These are phyloP conservation scores for Parnassius orleans DNA, from an alignment of 2,888 invertebrate species.

Conservation along the genomic window DNA sequence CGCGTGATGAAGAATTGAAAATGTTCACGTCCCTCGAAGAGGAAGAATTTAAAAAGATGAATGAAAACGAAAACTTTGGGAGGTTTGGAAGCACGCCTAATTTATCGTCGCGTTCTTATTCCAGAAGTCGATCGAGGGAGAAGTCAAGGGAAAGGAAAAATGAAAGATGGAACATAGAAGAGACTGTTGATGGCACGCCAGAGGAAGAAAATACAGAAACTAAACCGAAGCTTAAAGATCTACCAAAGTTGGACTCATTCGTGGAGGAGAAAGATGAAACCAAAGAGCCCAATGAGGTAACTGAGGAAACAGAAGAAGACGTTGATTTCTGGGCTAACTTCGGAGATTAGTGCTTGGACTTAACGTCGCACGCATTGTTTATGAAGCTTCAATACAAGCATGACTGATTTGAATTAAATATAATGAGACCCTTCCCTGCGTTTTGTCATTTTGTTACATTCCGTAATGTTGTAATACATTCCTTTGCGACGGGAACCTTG, in stretches of 20 bases:
- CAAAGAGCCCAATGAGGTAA: constrained; percentile 62
- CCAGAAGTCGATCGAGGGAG: constrained; percentile 78
- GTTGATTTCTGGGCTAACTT: constrained; percentile 73
- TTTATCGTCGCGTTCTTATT: constrained; percentile 75
- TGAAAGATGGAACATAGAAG: constrained; percentile 57
- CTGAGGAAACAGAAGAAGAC: constrained; percentile 60
- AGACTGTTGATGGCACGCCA: constrained; percentile 48
- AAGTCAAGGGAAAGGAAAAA: constrained; percentile 54
- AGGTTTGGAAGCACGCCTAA: constrained; percentile 72
- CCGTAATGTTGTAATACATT: constrained; percentile 28
- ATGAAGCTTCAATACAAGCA: constrained; percentile 64
- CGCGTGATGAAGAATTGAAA: constrained; percentile 83
- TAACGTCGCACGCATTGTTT: constrained; percentile 53
- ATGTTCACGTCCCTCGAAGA: constrained; percentile 84
- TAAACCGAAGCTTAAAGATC: constrained; percentile 47
- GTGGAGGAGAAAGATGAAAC: constrained; percentile 62
- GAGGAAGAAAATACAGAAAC: constrained; percentile 44
- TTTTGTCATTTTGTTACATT: constrained; percentile 44
- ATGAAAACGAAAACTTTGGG: constrained; percentile 44
- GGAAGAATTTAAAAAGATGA: constrained; percentile 76
- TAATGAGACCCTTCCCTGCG: constrained; percentile 57
- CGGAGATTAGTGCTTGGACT: constrained; percentile 61
- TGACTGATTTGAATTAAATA: constrained; percentile 66
- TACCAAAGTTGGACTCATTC: constrained; percentile 65
- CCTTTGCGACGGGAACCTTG: constrained; percentile 29